Base-by-base conservation (phyloP, 1,140 invertebrate genomes). In the Eufriesea mexicana region DNA sequence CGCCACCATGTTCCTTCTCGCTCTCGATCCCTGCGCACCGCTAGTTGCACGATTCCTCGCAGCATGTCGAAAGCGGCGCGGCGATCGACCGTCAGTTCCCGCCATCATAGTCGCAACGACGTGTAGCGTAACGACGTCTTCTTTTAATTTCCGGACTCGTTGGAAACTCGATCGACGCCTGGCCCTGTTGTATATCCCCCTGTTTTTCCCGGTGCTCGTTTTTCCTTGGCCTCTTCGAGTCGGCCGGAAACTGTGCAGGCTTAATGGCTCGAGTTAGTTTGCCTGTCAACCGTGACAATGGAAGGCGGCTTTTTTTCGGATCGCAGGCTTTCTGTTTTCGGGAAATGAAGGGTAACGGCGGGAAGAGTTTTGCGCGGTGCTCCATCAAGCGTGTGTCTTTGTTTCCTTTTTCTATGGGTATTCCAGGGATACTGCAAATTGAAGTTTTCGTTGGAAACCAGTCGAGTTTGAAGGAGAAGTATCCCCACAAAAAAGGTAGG, bases 111-210 rank as follows among this genome's bases (percentile, higher is more conserved):
- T 45, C 35, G 20, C 20, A 2, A 49, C 35, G 35, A 25, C 45
- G 42, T 49, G 42, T 18, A 68, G 6, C 14, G 45, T 68, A 68
- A 68, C 66, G 45, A 68, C 35, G 20, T 74, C 28, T 25, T 73
- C 20, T 54, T 57, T 74, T 74, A 45, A 57, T 59, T 59, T 55
- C 71, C 51, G 55, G 71, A 2, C 71, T 47, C 66, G 42, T 67
- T 47, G 5, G 12, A 67, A 47, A 5, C 66, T 47, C 14, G 14
- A 68, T 47, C 5, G 23, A 35, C 16, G 2, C 23, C n/a, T 5
- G 16, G 16, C 51, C 5, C 51, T 35, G 35, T 35, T 35, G 35
- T 35, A 35, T 35, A 35, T 35, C 1, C 4, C 35, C 35, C 1
- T 42, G 0, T 42, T 20, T 35, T 35, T 23, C 23, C 2, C 14